Evolutionary conservation across 2,797 vertebrate species (phyloP).

Genomic region (Taeniopygia guttata): DNA sequence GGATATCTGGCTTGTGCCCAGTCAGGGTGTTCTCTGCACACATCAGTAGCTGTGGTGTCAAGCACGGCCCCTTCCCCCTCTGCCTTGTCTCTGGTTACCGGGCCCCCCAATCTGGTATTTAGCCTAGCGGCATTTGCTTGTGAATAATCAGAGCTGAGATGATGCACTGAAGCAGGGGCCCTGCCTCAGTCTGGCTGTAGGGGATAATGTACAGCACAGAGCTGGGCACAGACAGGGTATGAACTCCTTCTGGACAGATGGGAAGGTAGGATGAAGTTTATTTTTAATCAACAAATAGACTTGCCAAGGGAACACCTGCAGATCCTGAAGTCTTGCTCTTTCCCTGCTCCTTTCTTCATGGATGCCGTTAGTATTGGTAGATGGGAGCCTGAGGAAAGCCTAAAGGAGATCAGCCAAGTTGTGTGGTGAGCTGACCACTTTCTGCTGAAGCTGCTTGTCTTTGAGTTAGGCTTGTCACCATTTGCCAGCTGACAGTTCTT

Average conservation of each 20-base stretch:
- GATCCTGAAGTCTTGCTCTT: neutral
- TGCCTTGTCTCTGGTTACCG: constrained; percentile 57
- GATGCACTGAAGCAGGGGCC: constrained; percentile 40
- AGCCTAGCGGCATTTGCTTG: constrained; percentile 69
- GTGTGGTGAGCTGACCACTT: neutral
- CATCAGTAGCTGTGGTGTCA: constrained; percentile 60
- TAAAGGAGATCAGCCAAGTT: neutral
- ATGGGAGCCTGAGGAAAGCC: neutral
- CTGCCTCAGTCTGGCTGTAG: constrained; percentile 12
- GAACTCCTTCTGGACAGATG: constrained; percentile 43
- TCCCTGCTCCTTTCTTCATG: neutral
- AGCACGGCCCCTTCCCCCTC: neutral
- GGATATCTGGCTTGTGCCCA: constrained; percentile 51
- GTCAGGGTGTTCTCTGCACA: constrained; percentile 25
- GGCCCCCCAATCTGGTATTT: constrained; percentile 75
- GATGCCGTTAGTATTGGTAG: neutral
- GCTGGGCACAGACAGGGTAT: constrained; percentile 24
- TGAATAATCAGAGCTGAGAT: constrained; percentile 68
- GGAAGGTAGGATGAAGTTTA: constrained; percentile 67
- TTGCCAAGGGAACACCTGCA: neutral
- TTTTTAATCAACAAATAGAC: neutral
- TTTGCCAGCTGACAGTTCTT: neutral
- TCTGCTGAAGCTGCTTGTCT: neutral
- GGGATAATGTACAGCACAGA: constrained; percentile 41
- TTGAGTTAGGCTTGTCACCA: neutral